phyloP scores from a whole-genome alignment of 1,140 invertebrate genomes.

The Scaptomyza montana region DNA sequence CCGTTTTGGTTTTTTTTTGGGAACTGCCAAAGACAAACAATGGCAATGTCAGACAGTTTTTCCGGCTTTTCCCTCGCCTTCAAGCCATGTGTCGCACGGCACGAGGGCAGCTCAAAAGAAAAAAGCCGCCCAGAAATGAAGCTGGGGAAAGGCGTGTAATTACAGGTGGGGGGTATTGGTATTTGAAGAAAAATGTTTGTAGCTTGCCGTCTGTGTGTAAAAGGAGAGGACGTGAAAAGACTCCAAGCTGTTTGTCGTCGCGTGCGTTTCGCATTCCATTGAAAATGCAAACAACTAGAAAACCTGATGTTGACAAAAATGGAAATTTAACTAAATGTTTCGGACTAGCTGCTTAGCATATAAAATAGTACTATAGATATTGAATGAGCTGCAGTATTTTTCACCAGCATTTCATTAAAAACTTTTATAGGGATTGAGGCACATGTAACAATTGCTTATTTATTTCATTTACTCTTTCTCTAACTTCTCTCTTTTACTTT shows the following conservation, averaged over 20 bases:
- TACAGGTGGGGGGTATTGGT: conserved; percentile 13
- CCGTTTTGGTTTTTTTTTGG: conserved; percentile 32
- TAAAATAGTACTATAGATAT: background rate
- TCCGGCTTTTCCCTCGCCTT: conserved; percentile 35
- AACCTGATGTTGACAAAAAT: conserved; percentile 6
- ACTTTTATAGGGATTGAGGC: conserved; percentile 6
- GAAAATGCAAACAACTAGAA: background rate
- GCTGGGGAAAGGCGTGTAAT: background rate
- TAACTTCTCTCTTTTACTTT: conserved; percentile 12
- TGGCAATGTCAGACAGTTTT: conserved; percentile 50
- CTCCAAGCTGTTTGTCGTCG: conserved; percentile 39
- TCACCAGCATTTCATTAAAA: conserved; percentile 29
- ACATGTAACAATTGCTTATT: conserved; percentile 31
- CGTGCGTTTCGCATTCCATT: conserved; percentile 36
- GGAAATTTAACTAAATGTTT: conserved; percentile 1
- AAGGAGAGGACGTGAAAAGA: conserved; percentile 38
- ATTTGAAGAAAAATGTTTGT: conserved; percentile 13
- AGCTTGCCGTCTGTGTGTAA: background rate
- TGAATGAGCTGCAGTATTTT: no score
- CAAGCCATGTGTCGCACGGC: conserved; percentile 44
- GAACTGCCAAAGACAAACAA: conserved; percentile 54
- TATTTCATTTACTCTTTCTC: conserved; percentile 35
- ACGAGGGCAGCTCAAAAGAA: conserved; percentile 36
- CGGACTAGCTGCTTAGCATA: background rate
- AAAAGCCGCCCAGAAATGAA: conserved; percentile 35